phyloP scores from a whole-genome alignment of 2,797 vertebrate genomes.

The Acanthurus leucopareius region DNA sequence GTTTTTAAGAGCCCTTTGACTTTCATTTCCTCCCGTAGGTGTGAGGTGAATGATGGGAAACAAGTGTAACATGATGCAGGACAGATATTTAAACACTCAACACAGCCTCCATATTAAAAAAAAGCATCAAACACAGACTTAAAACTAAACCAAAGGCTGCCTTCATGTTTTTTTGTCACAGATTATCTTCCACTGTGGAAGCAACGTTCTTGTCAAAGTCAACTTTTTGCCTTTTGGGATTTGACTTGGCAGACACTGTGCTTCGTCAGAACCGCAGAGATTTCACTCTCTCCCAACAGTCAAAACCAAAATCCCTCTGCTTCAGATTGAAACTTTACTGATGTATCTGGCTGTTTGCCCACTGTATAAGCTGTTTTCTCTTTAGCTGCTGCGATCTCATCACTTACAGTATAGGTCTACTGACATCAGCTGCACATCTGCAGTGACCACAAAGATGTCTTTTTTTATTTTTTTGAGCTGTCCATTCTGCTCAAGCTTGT shows the following conservation, averaged over 20 bases:
- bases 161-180: background rate
- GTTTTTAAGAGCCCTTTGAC: background rate
- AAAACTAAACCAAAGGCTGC: slow-evolving; percentile 14
- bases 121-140: slow-evolving; percentile 3
- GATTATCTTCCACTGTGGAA: slow-evolving; percentile 4
- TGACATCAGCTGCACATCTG: slow-evolving; percentile 11
- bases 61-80: slow-evolving; percentile 19
- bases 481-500: slow-evolving; percentile 8
- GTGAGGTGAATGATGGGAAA: slow-evolving; percentile 34
- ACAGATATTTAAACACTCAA: slow-evolving; percentile 20
- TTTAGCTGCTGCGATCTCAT: slow-evolving; percentile 16
- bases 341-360: slow-evolving; percentile 13
- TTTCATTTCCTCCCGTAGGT: slow-evolving; percentile 34
- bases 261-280: slow-evolving; percentile 8
- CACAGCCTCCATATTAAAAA: background rate
- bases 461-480: slow-evolving; percentile 7
- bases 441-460: background rate
- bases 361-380: background rate
- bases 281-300: background rate
- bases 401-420: slow-evolving; percentile 2
- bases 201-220: background rate
- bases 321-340: background rate
- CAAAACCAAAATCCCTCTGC: slow-evolving; percentile 8
- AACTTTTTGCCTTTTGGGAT: slow-evolving; percentile 2
- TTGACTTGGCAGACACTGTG: background rate